phyloP scores from a whole-genome alignment of 2,113 vertebrate genomes.

The Diglossa brunneiventris region DNA sequence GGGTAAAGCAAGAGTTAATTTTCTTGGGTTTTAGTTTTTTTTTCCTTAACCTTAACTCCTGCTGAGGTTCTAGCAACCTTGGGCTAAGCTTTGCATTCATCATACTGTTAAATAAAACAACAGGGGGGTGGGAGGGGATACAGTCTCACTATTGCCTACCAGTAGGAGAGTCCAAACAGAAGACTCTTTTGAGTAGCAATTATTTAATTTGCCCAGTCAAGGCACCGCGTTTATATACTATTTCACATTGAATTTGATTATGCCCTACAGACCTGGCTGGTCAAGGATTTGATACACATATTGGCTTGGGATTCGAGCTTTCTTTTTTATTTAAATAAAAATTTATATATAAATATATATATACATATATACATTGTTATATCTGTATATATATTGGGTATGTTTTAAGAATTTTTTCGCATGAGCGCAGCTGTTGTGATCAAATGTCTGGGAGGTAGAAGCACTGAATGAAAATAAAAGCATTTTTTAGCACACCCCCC shows the following conservation, averaged over 20 bases:
- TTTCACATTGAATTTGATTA: conserved; percentile 89
- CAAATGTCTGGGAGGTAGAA: conserved; percentile 76
- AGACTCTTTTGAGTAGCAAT: conserved; percentile 83
- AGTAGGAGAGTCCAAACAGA: conserved; percentile 84
- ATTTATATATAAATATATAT: conserved; percentile 81
- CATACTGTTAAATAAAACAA: conserved; percentile 73
- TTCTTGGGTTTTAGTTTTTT: conserved; percentile 72
- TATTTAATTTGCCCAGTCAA: conserved; percentile 86
- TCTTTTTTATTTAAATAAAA: conserved; percentile 86
- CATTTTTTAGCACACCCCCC: conserved; percentile 50
- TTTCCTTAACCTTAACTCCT: conserved; percentile 77
- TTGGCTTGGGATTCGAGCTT: conserved; percentile 87
- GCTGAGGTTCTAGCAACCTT: conserved; percentile 76
- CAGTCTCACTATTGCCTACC: conserved; percentile 82
- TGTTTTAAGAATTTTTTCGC: conserved; percentile 84
- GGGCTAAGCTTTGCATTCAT: conserved; percentile 77
- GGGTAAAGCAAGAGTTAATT: conserved; percentile 83
- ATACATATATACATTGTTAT: conserved; percentile 81
- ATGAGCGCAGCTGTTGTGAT: conserved; percentile 82
- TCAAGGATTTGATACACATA: conserved; percentile 85
- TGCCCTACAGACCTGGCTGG: conserved; percentile 86
- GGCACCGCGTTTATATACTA: conserved; percentile 85
- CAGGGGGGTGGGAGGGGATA: conserved; percentile 59
- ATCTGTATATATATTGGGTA: conserved; percentile 83
- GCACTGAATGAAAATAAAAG: conserved; percentile 71